phyloP scores from a whole-genome alignment of 2,888 invertebrate genomes.

The Ectropis crepuscularia region DNA sequence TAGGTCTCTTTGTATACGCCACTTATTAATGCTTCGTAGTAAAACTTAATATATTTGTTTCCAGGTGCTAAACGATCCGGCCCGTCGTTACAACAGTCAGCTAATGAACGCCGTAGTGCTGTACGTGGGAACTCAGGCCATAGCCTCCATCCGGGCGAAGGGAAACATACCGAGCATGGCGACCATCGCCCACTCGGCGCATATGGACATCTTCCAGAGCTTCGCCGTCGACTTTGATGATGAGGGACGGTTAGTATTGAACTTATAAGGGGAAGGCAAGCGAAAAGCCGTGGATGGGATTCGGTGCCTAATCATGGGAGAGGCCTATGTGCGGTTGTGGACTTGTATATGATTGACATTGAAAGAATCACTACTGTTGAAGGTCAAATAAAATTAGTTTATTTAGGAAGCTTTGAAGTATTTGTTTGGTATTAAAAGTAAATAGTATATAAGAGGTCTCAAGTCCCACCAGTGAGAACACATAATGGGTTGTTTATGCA shows the following conservation, averaged over 20 bases:
- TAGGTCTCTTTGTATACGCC: neutral
- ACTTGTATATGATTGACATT: neutral
- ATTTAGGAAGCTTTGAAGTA: too few relatives aligned
- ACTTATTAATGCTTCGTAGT: too few relatives aligned
- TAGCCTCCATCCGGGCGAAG: slow-evolving; percentile 94
- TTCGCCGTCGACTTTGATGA: slow-evolving; percentile 98
- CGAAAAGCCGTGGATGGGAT: too few relatives aligned
- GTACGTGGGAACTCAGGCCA: slow-evolving; percentile 99
- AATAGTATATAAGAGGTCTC: too few relatives aligned
- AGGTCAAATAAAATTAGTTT: too few relatives aligned
- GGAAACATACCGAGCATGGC: slow-evolving; percentile 97
- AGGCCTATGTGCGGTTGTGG: too few relatives aligned
- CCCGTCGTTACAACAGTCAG: slow-evolving; percentile 96
- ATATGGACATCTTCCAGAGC: slow-evolving; percentile 99
- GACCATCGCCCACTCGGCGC: slow-evolving; percentile 99
- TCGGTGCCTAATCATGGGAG: too few relatives aligned
- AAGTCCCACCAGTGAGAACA: too few relatives aligned
- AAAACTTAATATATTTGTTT: neutral
- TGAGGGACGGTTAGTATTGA: slow-evolving; percentile 88
- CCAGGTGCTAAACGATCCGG: slow-evolving; percentile 91
- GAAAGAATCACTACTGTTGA: neutral
- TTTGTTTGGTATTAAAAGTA: too few relatives aligned
- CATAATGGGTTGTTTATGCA: too few relatives aligned
- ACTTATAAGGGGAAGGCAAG: too few relatives aligned
- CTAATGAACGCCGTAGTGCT: slow-evolving; percentile 98